phyloP scores from a whole-genome alignment of 2,888 invertebrate species.

The Drosophila neonasuta region DNA sequence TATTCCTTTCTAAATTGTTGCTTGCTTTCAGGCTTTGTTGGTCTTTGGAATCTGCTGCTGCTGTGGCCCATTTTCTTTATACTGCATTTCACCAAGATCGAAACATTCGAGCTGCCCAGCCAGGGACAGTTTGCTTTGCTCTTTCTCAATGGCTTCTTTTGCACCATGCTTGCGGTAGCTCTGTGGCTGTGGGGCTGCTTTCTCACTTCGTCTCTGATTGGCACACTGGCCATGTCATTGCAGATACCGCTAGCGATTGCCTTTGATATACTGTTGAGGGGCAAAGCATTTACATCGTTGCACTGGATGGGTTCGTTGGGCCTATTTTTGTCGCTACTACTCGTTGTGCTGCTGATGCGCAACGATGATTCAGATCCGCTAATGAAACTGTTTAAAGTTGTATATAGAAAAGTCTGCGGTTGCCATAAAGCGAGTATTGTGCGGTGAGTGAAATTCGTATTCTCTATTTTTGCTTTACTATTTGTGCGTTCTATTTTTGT shows the following conservation, averaged over 20 bases:
- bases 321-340: conserved; percentile 84
- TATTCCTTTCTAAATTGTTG: neutral
- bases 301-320: conserved; percentile 91
- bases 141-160: conserved; percentile 92
- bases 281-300: conserved; percentile 86
- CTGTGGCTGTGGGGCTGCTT: conserved; percentile 98
- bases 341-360: conserved; percentile 88
- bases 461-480: neutral
- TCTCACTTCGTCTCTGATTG: conserved; percentile 94
- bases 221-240: conserved; percentile 92
- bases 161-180: conserved; percentile 95
- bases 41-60: conserved; percentile 92
- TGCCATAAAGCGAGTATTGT: conserved; percentile 80
- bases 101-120: conserved; percentile 93
- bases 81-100: conserved; percentile 91
- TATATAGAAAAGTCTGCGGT: conserved; percentile 80
- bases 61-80: conserved; percentile 95
- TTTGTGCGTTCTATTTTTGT: conserved; percentile 5
- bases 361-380: conserved; percentile 93
- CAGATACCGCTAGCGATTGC: conserved; percentile 95
- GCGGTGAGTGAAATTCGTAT: conserved; percentile 65
- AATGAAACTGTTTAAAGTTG: conserved; percentile 82
- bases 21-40: conserved; percentile 91
- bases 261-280: conserved; percentile 89
- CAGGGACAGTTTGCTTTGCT: conserved; percentile 90